Evolutionary conservation across 2,113 vertebrate species (phyloP), one percentile per base, ranked within the genome.

Genomic region (Lathamus discolor): DNA sequence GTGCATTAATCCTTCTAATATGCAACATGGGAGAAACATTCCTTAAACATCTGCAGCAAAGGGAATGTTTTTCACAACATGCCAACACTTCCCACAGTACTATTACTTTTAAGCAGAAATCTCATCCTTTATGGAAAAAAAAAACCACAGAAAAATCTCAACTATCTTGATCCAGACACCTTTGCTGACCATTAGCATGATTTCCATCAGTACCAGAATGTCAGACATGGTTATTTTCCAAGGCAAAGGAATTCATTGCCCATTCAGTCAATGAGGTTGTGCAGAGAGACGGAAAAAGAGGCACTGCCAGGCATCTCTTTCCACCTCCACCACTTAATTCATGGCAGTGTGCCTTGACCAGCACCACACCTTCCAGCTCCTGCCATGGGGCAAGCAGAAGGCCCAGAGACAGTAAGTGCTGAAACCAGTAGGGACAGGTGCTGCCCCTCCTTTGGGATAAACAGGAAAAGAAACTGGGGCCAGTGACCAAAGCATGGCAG

Each of bases 381-480:
- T 3, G 1, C 82, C 8, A 1, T 3, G 4, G 41, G n/a, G 51
- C 24, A 91, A 43, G 61, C 49, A 43, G 79, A 24, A 75, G 62
- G 39, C 51, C 41, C 7, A 46, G 52, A 55, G 39, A 57, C 16
- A 62, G 27, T 18, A 91, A 92, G 83, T 0, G 3, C 68, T 41
- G 24, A 75, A 69, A 43, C 5, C 31, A n/a, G 37, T 2, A 10
- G 46, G 73, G 28, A 80, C 29, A 83, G 87, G 80, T 0, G 1
- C 83, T 78, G n/a, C n/a, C 13, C 49, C 31, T 80, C 64, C 72
- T 88, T 63, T 28, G 79, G 83, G 88, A 92, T 70, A 92, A 90
- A 77, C 0, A 2, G 44, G 33, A 70, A 86, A 69, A 83, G 44
- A 18, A 73, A 25, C 15, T 3, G 17, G 17, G 69, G 51, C 15